Base-by-base conservation (phyloP, 2,113 vertebrate genomes). In the Silurus glanis region DNA sequence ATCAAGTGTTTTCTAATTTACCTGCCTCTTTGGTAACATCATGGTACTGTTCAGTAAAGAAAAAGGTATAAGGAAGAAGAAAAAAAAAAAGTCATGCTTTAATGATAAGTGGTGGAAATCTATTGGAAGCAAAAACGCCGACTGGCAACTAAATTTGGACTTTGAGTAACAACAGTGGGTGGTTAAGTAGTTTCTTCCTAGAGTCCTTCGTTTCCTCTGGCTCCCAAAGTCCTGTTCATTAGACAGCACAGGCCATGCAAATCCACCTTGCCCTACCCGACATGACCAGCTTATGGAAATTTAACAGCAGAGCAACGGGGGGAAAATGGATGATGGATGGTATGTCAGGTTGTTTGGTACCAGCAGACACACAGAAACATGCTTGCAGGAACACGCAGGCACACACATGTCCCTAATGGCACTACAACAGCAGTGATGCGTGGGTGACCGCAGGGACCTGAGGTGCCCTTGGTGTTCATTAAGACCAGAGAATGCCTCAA, bases 311-410 rank as follows among this genome's bases (percentile, higher is more conserved):
- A 85, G 82, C 67, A 85, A 83, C 23, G 80, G 55, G 79, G 86
- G 86, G 83, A 83, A 37, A 87, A 87, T 83, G 86, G 86, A 79
- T 89, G 86, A 89, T 89, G 83, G 88, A 89, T 89, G 88, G 87
- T 87, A 82, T 83, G 83, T 82, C 88, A 87, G 82, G 28, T 76
- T 85, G 86, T 86, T 87, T 84, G 82, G 66, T 76, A 84, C 83
- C 59, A 66, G 59, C 85, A 87, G 55, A 84, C 19, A 49, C 59
- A 76, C 23, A 76, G 28, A 66, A 83, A 88, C 85, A 86, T 64
- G 82, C 75, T 75, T 69, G 85, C 71, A 81, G 13, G 19, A 47
- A 55, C 83, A 88, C 56, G 80, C 72, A 78, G 76, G 66, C 83
- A 78, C 74, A 85, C 80, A 87, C 49, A 37, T 37, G 28, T 87